Base-by-base conservation (phyloP, 2,113 vertebrate genomes). In the Ovibos moschatus region DNA sequence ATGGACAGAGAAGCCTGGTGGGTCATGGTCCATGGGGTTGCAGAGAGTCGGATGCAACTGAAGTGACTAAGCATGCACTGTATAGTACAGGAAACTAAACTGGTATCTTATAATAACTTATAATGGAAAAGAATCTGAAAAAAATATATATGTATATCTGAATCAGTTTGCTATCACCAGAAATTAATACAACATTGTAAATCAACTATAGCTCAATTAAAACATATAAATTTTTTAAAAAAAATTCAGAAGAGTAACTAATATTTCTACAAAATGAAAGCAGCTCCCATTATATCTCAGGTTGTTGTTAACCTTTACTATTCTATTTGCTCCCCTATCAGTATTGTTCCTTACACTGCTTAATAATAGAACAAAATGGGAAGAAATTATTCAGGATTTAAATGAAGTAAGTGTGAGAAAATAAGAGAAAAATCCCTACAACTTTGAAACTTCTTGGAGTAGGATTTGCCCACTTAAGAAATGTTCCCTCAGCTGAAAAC, bases 211-310 rank as follows among this genome's bases (percentile, higher is more conserved):
- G 36, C 11, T 43, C 71, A 76, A 76, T 43, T 25, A 43, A 76
- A 43, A 40, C 25, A 74, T 14, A 76, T 43, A 43, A 74, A 36
- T 1, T 40, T 57, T 57, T 55, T 23, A 5, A 3, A 2, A 23
- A 36, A 21, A 74, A 40, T 76, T 36, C 36, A 64, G 82, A 67
- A 89, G 5, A 53, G 47, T 40, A 47, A 67, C 36, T 87, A 51
- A 47, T 78, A 84, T 62, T 93, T 45, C 23, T 93, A 84, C 28
- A 50, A 76, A 93, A 82, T 15, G 60, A 74, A 84, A 85, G 55
- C 55, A 87, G 50, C 25, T 91, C 12, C 21, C 36, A 25, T 62
- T 93, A 45, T n/a, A 84, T 2, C 47, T 89, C 79, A 40, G 47
- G 2, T 55, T 60, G 8, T 62, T 82, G 11, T 40, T 60, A 76